Conservation (phyloP, 92 coral and sea anemone species). For the Zoanthus sansibaricus region DNA sequence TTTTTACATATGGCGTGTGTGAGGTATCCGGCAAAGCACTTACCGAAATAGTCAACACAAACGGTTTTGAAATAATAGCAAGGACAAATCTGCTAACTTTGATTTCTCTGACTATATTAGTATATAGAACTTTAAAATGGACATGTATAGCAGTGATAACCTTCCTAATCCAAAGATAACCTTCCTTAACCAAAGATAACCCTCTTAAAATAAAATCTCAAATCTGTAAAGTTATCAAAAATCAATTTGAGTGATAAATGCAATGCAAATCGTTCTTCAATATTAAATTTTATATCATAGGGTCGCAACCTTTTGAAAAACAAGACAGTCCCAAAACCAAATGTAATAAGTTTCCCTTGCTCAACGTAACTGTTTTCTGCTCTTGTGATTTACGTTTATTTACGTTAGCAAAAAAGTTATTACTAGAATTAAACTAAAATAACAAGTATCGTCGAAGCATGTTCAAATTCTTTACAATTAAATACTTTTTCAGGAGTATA, state of each 20-base stretch:
- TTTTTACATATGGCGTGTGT: neutral
- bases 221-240: neutral
- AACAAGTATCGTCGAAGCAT: neutral
- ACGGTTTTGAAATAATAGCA: neutral
- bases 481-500: too few species aligned
- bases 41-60: neutral
- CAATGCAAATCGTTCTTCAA: neutral
- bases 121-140: neutral
- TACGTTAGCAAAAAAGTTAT: neutral
- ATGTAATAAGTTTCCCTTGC: neutral
- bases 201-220: neutral
- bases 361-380: neutral
- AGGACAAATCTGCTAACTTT: neutral
- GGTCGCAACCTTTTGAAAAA: constrained; percentile 1
- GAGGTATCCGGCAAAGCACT: neutral
- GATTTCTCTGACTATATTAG: neutral
- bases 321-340: neutral
- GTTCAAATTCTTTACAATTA: neutral
- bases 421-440: neutral
- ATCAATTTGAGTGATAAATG: constrained; percentile 11
- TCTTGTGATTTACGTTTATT: too few species aligned
- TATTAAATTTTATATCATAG: neutral
- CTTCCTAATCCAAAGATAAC: neutral
- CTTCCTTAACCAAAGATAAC: neutral
- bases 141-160: neutral